A percentile compares a stretch with the other conserved stretches of the same genome.
phyloP scores from a whole-genome alignment of 2,888 invertebrate genomes.

The Acanthosepion pharaonis region DNA sequence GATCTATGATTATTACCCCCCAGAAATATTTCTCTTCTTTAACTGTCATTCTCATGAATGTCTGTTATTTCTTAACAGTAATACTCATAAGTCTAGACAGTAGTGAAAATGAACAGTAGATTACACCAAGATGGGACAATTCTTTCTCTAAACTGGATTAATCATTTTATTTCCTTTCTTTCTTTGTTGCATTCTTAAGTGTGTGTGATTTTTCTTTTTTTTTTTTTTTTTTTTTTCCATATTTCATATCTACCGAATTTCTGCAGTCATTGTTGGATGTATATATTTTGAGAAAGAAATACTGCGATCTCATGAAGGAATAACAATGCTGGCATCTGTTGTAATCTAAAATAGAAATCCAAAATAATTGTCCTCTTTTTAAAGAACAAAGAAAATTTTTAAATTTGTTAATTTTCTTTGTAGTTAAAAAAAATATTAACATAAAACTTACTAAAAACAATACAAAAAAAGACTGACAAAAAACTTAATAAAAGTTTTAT shows the following conservation, averaged over 20 bases:
- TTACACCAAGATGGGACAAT: background rate
- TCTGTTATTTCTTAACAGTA: background rate
- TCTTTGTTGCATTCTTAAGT: background rate
- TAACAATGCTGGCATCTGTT: conserved; percentile 1
- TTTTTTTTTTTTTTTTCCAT: background rate
- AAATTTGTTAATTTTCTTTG: background rate
- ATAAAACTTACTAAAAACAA: background rate
- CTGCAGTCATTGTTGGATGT: background rate
- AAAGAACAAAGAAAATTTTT: background rate
- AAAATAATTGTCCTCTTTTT: background rate
- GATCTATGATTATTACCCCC: background rate
- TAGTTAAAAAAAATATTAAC: background rate
- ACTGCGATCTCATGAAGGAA: background rate
- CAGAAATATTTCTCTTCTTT: background rate
- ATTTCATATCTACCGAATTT: background rate
- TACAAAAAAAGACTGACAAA: too few relatives aligned
- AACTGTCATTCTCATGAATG: background rate
- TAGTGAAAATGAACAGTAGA: background rate
- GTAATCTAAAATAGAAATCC: conserved; percentile 12
- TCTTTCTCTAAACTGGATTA: background rate
- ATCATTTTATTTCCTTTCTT: background rate
- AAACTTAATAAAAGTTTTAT: too few relatives aligned
- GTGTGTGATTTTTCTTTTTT: background rate
- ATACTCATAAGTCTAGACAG: background rate
- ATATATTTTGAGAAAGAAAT: background rate